Base-by-base conservation (phyloP, 2,113 vertebrate species). In the Dromaius novaehollandiae region DNA sequence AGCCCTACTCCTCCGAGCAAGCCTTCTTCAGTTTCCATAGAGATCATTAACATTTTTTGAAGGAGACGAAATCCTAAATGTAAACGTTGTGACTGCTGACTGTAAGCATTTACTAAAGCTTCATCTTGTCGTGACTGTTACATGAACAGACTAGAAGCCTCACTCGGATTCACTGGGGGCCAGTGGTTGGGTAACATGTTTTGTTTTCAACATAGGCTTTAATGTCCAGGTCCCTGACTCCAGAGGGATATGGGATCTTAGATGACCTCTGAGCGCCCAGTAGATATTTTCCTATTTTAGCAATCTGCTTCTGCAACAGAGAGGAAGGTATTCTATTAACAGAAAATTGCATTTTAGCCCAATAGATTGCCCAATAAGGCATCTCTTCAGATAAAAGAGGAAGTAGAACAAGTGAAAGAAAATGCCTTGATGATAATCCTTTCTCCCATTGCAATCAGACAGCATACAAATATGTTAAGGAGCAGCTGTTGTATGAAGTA, bases 381-480 rank as follows among this genome's bases (percentile, higher is more conserved):
- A 36, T 20, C 50, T 28, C 16, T 53, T 73, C 25, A 14, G 9
- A 20, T 26, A 73, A 18, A 69, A 34, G 22, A 50, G 36, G 34
- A 63, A 36, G 20, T 1, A 30, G 14, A 50, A 11, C 24, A 56
- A 22, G 8, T 5, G n/a, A 51, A 60, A 26, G 60, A 36, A 48
- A 61, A 63, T 0, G 13, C 42, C 48, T 15, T 4, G 25, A 30
- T 17, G 25, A 7, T 19, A 20, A 25, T 3, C 11, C 1, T 28
- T 32, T 19, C 61, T 69, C 22, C 36, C 10, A 1, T 8, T 14
- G 4, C 3, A 26, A 9, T 6, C 17, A 25, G 26, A 17, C 19
- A 28, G 36, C 21, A 17, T 0, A 6, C 1, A 36, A 13, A 17
- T 2, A 24, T 17, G 10, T 2, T 1, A 18, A 53, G 1, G 15